These are phyloP conservation scores for Hyalella azteca DNA, from an alignment of 2,888 invertebrate genomes.

Conservation along the genomic window DNA sequence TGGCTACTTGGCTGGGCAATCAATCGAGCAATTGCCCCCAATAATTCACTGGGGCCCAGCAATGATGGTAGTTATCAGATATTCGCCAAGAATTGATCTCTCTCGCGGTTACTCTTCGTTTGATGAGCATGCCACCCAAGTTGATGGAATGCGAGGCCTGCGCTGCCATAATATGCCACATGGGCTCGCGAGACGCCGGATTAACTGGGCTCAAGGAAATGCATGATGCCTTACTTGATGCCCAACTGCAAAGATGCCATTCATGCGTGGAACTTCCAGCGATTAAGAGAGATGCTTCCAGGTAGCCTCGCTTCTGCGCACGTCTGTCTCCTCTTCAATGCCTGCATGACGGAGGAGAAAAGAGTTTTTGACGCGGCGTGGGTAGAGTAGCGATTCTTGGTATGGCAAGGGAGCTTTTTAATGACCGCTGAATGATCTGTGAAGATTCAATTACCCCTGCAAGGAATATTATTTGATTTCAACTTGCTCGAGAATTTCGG, in stretches of 20 bases:
- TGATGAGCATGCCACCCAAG: constrained; percentile 14
- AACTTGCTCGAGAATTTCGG: no score
- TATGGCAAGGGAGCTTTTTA: no score
- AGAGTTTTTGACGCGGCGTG: neutral
- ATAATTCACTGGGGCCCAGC: neutral
- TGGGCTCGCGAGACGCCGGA: neutral
- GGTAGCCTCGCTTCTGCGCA: neutral
- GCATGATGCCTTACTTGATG: constrained; percentile 20
- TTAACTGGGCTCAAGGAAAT: constrained; percentile 4
- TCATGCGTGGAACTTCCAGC: neutral
- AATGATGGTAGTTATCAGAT: constrained; percentile 24
- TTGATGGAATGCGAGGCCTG: constrained; percentile 1
- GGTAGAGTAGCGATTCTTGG: no score
- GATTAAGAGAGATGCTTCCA: constrained; percentile 8
- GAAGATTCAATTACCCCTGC: no score
- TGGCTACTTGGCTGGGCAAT: neutral
- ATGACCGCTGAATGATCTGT: no score
- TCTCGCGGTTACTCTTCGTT: neutral
- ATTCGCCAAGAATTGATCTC: constrained; percentile 14
- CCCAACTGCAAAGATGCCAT: neutral
- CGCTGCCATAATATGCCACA: constrained; percentile 18
- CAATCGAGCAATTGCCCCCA: constrained; percentile 19
- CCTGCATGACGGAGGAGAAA: constrained; percentile 8
- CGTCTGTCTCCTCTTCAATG: neutral
- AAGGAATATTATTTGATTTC: no score